These are phyloP conservation scores for Elanus axillaris DNA, from an alignment of 2,113 vertebrate genomes.

Conservation along the genomic window DNA sequence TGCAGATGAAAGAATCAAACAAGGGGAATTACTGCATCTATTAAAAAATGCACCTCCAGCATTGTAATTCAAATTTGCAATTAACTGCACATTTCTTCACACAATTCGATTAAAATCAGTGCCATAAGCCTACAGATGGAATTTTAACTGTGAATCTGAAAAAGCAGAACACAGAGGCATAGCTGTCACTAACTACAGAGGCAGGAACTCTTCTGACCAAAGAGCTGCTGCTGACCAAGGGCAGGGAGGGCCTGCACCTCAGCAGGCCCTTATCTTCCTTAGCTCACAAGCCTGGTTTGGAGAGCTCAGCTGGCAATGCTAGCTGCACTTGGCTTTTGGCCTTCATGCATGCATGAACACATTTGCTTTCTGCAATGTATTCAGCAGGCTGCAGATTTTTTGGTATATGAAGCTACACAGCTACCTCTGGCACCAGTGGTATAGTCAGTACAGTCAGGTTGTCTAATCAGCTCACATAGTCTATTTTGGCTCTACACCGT, in stretches of 20 bases:
- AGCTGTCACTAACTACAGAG: background rate
- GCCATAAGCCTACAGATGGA: background rate
- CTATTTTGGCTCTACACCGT: background rate
- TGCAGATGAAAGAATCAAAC: background rate
- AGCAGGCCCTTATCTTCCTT: background rate
- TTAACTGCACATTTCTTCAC: background rate
- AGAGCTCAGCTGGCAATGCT: background rate
- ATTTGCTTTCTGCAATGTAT: background rate
- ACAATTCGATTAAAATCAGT: background rate
- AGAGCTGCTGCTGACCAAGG: background rate
- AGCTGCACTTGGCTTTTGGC: background rate
- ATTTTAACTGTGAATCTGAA: background rate
- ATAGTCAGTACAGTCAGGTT: background rate
- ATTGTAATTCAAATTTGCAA: background rate
- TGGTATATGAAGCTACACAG: background rate
- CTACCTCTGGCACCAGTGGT: background rate
- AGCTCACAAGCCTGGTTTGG: background rate
- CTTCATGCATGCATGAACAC: background rate
- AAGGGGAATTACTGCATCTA: background rate
- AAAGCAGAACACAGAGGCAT: background rate
- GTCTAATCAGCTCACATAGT: background rate
- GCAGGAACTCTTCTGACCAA: background rate
- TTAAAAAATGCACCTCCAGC: background rate
- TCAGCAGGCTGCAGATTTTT: background rate
- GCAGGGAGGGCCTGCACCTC: background rate